Base-by-base conservation (phyloP, 2,113 vertebrate genomes). In the Nycticryphes semicollaris region DNA sequence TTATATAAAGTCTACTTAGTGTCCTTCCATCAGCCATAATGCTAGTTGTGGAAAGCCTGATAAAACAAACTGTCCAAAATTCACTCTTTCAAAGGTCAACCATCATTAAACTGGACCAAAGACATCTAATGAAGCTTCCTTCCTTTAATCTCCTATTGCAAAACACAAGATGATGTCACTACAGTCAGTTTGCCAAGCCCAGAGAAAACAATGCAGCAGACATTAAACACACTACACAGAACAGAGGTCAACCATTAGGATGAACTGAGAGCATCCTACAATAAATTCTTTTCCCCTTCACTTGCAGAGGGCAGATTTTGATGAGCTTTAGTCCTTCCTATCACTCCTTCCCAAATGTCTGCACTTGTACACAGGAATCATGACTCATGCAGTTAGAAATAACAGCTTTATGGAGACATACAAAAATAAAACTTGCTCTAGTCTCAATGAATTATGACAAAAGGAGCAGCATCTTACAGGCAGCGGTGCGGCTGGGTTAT, bases 401-500 rank as follows among this genome's bases (percentile, higher is more conserved):
- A 66, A 68, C 77, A 97, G 86, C 33, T 67, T 41, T 47, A 56
- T 16, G 7, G 31, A 50, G 19, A 48, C 24, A 45, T 23, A 70
- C 37, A 84, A 74, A 92, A 94, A 11, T 9, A 14, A 39, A 39
- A 39, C 39, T 39, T 39, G 39, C 39, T 39, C 39, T 39, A 39
- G 39, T 39, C 12, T 39, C 39, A 39, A 39, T 10, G 39, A 39
- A 39, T 43, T 85, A 76, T 18, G 66, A 90, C 28, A 73, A 82
- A 94, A 93, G 57, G 87, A 93, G 90, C 94, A 94, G 57, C 30
- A 83, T 97, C 98, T 98, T 98, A 98, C 98, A 93, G 77, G 90
- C 28, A 41, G 91, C 27, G 96, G 67, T 18, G 96, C 70, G 39
- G 77, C 45, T 39, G 25, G 78, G 63, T 89, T 94, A 31, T 97